Conservation (phyloP, 2,113 vertebrate species). For the Cyprinodon variegatus region DNA sequence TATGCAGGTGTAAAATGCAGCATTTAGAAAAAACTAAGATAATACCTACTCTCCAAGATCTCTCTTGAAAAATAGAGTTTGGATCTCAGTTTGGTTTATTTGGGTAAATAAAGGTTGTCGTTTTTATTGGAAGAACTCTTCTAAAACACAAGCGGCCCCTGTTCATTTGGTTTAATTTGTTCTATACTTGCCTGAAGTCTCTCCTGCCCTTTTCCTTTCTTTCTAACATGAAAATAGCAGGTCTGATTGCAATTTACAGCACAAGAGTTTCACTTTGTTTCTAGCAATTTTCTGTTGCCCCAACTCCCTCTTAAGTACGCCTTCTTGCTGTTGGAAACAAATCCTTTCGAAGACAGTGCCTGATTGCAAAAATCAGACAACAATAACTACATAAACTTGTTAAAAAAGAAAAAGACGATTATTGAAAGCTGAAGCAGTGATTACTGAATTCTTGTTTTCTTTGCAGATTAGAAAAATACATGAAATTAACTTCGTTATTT, state of each 20-base stretch:
- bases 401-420: not conserved
- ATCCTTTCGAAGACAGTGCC: not conserved
- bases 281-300: conserved; percentile 17
- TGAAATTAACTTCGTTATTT: conserved; percentile 17
- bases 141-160: not conserved
- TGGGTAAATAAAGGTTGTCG: too few species aligned
- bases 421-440: not conserved
- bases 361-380: conserved; percentile 9
- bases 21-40: too few species aligned
- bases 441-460: not conserved
- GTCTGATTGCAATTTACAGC: conserved; percentile 11
- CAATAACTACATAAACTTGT: conserved; percentile 9
- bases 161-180: conserved; percentile 13
- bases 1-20: too few species aligned
- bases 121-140: not conserved
- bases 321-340: conserved; percentile 2
- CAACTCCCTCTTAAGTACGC: not conserved
- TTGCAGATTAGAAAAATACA: not conserved
- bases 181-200: conserved; percentile 6
- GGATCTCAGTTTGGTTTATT: too few species aligned
- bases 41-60: too few species aligned
- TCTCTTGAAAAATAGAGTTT: too few species aligned
- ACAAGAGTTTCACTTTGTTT: conserved; percentile 39
- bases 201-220: not conserved
- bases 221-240: conserved; percentile 47